phyloP scores from a whole-genome alignment of 2,113 vertebrate species.

The Nothobranchius kuhntae region DNA sequence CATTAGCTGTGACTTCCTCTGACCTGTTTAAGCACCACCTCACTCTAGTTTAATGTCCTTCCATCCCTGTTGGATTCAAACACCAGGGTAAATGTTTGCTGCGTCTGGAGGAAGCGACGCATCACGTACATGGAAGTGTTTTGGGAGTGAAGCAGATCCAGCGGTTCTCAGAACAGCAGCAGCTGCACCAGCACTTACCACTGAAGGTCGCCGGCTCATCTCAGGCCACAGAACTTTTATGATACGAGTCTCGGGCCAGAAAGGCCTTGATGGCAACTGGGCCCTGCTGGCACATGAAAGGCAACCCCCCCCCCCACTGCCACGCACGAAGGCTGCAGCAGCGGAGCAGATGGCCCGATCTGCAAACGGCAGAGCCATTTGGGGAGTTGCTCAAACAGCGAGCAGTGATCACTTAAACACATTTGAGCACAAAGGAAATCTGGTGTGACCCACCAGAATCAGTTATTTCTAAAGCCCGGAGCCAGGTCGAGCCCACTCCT shows the following conservation, averaged over 20 bases:
- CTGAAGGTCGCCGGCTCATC: conserved; percentile 56
- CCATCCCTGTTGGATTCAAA: conserved; percentile 20
- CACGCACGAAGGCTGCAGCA: conserved; percentile 59
- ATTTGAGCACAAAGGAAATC: conserved; percentile 29
- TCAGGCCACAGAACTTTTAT: conserved; percentile 44
- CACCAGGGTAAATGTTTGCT: conserved; percentile 14
- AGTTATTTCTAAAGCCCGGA: conserved; percentile 18
- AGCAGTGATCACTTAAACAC: conserved; percentile 37
- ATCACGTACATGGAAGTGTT: not conserved
- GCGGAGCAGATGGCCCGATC: conserved; percentile 57
- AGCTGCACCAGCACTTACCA: conserved; percentile 33
- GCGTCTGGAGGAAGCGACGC: conserved; percentile 21
- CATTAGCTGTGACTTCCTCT: conserved; percentile 73
- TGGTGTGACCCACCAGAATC: not conserved
- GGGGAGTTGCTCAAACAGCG: conserved; percentile 32
- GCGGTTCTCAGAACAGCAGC: conserved; percentile 38
- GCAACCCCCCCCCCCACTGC: conserved; percentile 26
- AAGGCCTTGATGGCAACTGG: not conserved
- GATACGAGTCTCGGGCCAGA: conserved; percentile 38
- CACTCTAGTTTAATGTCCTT: conserved; percentile 40
- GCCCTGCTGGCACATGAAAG: conserved; percentile 49
- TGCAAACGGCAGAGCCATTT: conserved; percentile 24
- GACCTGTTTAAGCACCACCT: conserved; percentile 57
- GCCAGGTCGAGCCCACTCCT: conserved; percentile 4
- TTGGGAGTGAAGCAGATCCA: conserved; percentile 9